Evolutionary conservation across 2,888 invertebrate species (phyloP).

Genomic region (Drosophila melanocephala): DNA sequence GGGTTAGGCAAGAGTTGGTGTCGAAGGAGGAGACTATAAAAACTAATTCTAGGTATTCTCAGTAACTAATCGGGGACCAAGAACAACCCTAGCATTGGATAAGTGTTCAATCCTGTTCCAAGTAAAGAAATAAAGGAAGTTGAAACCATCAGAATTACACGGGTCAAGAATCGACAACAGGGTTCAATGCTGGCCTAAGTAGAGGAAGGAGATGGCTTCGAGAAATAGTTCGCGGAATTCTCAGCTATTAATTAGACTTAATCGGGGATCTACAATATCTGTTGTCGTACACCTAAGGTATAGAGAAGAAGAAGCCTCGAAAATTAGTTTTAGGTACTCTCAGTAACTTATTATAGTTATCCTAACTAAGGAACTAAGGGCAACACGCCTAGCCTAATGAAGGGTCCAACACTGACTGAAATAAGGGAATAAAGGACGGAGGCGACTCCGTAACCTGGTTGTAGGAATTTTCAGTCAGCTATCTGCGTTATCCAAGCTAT

Average conservation of each 20-base stretch:
- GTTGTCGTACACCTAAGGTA: not conserved
- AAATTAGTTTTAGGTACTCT: not conserved
- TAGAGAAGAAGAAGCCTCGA: not conserved
- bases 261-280: not conserved
- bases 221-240: not conserved
- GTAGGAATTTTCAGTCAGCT: too few relatives aligned
- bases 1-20: not conserved
- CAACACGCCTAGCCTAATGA: not conserved
- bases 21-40: not conserved
- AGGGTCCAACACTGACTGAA: not conserved
- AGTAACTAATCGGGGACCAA: not conserved
- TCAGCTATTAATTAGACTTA: not conserved
- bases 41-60: not conserved
- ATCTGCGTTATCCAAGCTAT: too few relatives aligned
- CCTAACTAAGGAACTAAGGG: not conserved
- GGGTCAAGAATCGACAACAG: not conserved
- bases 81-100: not conserved
- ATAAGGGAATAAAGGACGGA: not conserved
- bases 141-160: not conserved
- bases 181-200: not conserved
- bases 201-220: not conserved
- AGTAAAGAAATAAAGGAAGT: not conserved
- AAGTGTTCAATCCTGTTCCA: not conserved
- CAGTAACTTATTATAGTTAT: not conserved
- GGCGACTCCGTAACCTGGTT: too few relatives aligned